Percentiles rank a stretch among this genome's conserved stretches.
Conservation (phyloP, 1,140 invertebrate species). For the roundworm (Caenorhabditis elegans) region DNA sequence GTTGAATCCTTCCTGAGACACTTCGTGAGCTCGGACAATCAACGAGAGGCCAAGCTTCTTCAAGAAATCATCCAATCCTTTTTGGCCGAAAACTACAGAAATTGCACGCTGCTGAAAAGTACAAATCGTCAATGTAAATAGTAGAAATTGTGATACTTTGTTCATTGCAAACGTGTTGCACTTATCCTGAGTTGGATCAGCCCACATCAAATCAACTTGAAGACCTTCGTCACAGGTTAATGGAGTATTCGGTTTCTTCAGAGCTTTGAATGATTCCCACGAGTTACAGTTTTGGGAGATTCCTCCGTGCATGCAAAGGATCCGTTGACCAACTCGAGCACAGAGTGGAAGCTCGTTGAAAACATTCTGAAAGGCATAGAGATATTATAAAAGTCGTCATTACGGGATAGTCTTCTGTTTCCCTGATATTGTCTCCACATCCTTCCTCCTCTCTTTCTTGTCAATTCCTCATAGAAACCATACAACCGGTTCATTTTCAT, state of each 20-base stretch:
- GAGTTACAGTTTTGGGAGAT: conserved; percentile 75
- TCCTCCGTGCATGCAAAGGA: conserved; percentile 81
- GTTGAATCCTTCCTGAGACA: conserved; percentile 72
- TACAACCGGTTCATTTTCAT: conserved; percentile 71
- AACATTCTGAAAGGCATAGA: conserved; percentile 67
- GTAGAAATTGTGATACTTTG: too few species aligned
- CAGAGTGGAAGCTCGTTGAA: conserved; percentile 68
- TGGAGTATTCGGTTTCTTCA: conserved; percentile 46
- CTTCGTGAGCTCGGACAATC: conserved; percentile 54
- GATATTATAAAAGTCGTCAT: too few species aligned
- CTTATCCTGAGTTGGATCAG: conserved; percentile 43
- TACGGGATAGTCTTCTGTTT: too few species aligned
- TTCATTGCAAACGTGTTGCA: conserved; percentile 33
- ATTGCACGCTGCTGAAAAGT: conserved; percentile 12
- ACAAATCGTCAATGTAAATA: background rate
- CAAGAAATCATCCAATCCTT: conserved; percentile 45
- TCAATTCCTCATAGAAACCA: conserved; percentile 49
- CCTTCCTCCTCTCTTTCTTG: conserved; percentile 3
- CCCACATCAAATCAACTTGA: conserved; percentile 47
- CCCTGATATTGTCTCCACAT: conserved; percentile 36
- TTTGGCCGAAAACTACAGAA: conserved; percentile 49
- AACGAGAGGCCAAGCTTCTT: conserved; percentile 37
- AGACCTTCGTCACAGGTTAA: conserved; percentile 46
- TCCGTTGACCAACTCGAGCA: conserved; percentile 82
- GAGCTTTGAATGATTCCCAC: conserved; percentile 66